Evolutionary conservation across 2,797 vertebrate species (phyloP).

Genomic region (Gobio occitaniae): DNA sequence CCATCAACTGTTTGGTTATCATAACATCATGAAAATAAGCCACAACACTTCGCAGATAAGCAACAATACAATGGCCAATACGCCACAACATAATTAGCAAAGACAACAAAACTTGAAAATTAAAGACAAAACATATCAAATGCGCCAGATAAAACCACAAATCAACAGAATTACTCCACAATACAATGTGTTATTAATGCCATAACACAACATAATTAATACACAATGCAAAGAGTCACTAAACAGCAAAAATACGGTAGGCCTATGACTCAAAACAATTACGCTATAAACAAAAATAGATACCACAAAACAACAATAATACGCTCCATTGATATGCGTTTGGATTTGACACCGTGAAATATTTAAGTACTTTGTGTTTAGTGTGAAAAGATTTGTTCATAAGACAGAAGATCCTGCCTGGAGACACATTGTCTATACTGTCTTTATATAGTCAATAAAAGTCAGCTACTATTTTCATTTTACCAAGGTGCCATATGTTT

Average conservation of each 20-base stretch:
- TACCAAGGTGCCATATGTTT: conserved; percentile 19
- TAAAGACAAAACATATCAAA: neutral
- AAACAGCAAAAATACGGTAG: neutral
- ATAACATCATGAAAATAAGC: neutral
- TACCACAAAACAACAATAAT: neutral
- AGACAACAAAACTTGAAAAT: neutral
- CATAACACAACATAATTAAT: neutral
- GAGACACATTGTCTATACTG: neutral
- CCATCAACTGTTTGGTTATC: neutral
- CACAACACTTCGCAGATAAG: neutral
- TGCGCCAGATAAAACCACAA: neutral
- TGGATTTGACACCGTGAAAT: neutral
- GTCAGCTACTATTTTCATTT: conserved; percentile 7
- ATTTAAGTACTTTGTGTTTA: neutral
- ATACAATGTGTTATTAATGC: neutral
- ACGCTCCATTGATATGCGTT: neutral
- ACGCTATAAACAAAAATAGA: neutral
- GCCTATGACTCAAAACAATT: neutral
- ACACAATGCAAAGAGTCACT: neutral
- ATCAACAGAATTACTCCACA: neutral
- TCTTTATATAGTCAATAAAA: conserved; percentile 19
- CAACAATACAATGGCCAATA: neutral
- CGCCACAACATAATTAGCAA: neutral
- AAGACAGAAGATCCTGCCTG: neutral
- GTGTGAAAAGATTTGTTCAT: neutral